phyloP scores from a whole-genome alignment of 2,797 vertebrate genomes.

The Bryconaethiops microstoma region DNA sequence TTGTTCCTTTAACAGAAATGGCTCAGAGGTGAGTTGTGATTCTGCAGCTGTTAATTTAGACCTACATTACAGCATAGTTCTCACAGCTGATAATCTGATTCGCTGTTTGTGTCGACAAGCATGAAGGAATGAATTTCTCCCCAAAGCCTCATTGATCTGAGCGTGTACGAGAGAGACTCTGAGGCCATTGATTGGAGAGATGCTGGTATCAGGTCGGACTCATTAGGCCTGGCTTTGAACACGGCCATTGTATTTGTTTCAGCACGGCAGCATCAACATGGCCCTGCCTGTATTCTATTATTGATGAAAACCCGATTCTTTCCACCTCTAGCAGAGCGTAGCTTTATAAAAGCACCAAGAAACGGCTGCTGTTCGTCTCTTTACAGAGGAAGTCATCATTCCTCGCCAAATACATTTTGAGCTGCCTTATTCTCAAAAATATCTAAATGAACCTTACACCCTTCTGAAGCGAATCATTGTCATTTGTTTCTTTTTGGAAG shows the following conservation, averaged over 20 bases:
- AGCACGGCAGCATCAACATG: conserved; percentile 13
- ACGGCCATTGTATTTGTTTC: conserved; percentile 49
- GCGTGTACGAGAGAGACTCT: conserved; percentile 17
- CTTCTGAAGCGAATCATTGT: conserved; percentile 4
- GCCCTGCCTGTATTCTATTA: conserved; percentile 49
- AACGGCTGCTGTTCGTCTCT: neutral
- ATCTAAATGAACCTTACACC: neutral
- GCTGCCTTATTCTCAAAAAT: neutral
- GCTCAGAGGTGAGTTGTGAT: conserved; percentile 14
- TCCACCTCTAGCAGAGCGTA: conserved; percentile 17
- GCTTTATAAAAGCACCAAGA: conserved; percentile 4
- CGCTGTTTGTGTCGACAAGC: conserved; percentile 35
- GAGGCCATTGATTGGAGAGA: conserved; percentile 49
- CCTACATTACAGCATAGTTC: conserved; percentile 18
- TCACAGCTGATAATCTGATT: conserved; percentile 49
- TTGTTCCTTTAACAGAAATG: conserved; percentile 15
- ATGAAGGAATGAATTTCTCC: conserved; percentile 52
- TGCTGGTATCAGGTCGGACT: conserved; percentile 29
- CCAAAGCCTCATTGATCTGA: conserved; percentile 51
- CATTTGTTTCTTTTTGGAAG: neutral
- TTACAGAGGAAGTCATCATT: neutral
- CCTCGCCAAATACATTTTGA: conserved; percentile 20
- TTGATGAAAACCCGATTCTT: conserved; percentile 41
- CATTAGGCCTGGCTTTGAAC: conserved; percentile 54
- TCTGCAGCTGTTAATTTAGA: conserved; percentile 47